Percentiles rank a stretch among this genome's conserved stretches.
These are phyloP conservation scores for Athetis lepigone DNA, from an alignment of 2,888 invertebrate species.

Conservation along the genomic window DNA sequence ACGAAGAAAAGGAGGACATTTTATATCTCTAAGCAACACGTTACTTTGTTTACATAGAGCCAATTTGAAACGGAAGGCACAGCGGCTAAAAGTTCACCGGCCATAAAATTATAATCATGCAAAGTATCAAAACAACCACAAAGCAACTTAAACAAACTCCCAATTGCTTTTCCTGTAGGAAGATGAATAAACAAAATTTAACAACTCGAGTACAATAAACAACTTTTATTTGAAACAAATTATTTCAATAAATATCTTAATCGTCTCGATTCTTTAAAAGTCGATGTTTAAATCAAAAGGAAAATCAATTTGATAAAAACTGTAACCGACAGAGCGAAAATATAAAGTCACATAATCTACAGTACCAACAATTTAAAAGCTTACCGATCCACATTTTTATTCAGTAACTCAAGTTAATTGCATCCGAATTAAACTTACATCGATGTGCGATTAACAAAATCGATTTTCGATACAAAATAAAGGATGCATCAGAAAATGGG, in stretches of 20 bases:
- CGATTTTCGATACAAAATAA: constrained; percentile 39
- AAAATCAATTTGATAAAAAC: constrained; percentile 25
- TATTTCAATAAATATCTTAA: constrained; percentile 42
- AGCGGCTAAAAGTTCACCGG: constrained; percentile 41
- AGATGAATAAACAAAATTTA: constrained; percentile 41
- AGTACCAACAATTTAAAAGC: constrained; percentile 50
- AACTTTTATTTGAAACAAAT: constrained; percentile 24
- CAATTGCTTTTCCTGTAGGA: constrained; percentile 46
- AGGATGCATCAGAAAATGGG: constrained; percentile 21
- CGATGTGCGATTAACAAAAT: constrained; percentile 24
- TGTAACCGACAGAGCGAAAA: constrained; percentile 15
- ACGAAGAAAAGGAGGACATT: background rate
- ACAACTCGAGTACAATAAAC: constrained; percentile 15
- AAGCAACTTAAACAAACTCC: constrained; percentile 45
- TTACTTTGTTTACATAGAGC: constrained; percentile 23
- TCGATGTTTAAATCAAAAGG: constrained; percentile 31
- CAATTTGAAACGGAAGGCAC: constrained; percentile 18
- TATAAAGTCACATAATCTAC: constrained; percentile 38
- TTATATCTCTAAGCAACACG: constrained; percentile 8
- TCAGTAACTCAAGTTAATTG: constrained; percentile 43
- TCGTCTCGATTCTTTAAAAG: constrained; percentile 27
- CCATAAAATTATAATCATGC: constrained; percentile 51
- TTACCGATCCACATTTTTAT: constrained; percentile 38
- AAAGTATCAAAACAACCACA: constrained; percentile 47
- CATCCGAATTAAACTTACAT: constrained; percentile 33